Evolutionary conservation across 2,888 invertebrate species (phyloP), one percentile per base, ranked within the genome.

Genomic region (Tinea pellionella): DNA sequence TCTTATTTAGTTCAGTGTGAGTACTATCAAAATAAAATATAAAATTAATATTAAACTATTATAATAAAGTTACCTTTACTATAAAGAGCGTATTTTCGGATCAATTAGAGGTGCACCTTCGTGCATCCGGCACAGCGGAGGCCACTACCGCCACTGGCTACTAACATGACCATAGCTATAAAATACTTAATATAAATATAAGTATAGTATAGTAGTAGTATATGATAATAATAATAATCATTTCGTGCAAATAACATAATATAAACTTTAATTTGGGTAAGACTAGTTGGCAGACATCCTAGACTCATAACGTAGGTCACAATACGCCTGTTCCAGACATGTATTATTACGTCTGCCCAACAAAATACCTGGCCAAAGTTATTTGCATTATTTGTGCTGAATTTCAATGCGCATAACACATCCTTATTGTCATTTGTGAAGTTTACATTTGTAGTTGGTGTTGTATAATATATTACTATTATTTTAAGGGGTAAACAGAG

Each of bases 231-330:
- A n/a, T n/a, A n/a, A n/a, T n/a, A n/a, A n/a, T n/a, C 16, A 16
- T 47, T 47, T 2, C 15, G 1, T 47, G 15, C 16, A 47, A 16
- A 47, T 47, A 47, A 47, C 16, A 16, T 15, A 16, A 13, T 47
- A 15, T 47, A 24, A 24, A 24, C 24, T 24, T 24, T 24, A 37
- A 37, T 37, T 37, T 37, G 9, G 37, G 9, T 37, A 12, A 47
- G 47, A 16, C 9, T 15, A 18, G 53, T 53, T 53, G 53, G 53
- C 53, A 53, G 53, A 24, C 9, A 9, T 53, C 24, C 53, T 53
- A 53, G 53, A 24, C 53, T 53, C 53, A 53, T 53, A 53, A 16
- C 53, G 12, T 53, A 53, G 53, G 53, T 53, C 53, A 53, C 53
- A 16, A 16, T 13, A 47, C 18, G 19, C n/a, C 18, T 24, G 53